Base-by-base conservation (phyloP, 2,888 invertebrate species). In the Andrena praecox region DNA sequence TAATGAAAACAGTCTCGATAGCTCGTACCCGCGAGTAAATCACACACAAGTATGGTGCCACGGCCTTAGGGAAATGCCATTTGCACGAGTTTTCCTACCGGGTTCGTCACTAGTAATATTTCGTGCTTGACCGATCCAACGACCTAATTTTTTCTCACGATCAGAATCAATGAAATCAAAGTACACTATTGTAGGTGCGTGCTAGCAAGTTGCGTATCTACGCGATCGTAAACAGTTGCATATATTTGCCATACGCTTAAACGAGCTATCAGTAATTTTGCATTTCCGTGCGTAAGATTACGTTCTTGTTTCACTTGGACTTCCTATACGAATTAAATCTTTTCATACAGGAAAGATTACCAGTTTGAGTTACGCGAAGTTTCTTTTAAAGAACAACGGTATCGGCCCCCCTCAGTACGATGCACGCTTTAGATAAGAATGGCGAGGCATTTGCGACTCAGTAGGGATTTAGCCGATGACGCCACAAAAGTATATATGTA, bases 381-480 rank as follows among this genome's bases (percentile, higher is more conserved):
- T 77, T 42, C 35, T 72, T 63, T 59, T 0, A 56, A 68, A 77
- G 42, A 42, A 42, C 50, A 42, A 29, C 56, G 24, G 50, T 20
- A 33, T 68, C 48, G 64, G 50, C 60, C n/a, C n/a, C 16, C 33
- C 33, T 67, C 63, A 6, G 52, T 68, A 60, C 48, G 62, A 72
- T 79, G 54, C 56, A 76, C 64, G 64, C 42, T 72, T 72, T 29
- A 73, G 63, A 82, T 63, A 80, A 64, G 63, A 79, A 79, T 79
- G 66, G 56, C 62, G 67, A 75, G 63, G 62, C 50, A 66, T 31
- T 27, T 42, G 7, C 48, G 31, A 70, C 24, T 10, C 54, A 24
- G 7, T 52, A 67, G 66, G 35, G 2, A 35, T 70, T 79, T 56
- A 7, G 52, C 63, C 59, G 48, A 60, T 35, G 50, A n/a, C 24